Percentiles rank a stretch among this genome's conserved stretches.
Evolutionary conservation across 2,888 invertebrate genomes (phyloP).

Genomic region (Pseudoips prasinana): DNA sequence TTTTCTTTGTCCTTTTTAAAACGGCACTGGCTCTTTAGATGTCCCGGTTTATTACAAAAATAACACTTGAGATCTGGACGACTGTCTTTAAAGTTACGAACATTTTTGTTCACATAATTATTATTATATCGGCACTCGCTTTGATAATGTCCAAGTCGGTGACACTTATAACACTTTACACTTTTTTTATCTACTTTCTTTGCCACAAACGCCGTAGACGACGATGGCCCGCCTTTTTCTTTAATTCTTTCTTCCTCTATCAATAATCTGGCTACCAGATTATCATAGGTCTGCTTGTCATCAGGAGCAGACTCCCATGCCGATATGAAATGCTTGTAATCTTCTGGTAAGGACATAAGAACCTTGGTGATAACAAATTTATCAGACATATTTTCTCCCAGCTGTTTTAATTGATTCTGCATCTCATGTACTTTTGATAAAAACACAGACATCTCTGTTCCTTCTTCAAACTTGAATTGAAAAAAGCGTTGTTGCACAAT

Average conservation of each 20-base stretch:
- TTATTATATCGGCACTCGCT: conserved; percentile 1
- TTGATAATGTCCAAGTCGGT: conserved; percentile 1
- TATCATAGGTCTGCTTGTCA: conserved; percentile 23
- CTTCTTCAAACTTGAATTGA: conserved; percentile 3
- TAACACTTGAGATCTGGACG: conserved; percentile 7
- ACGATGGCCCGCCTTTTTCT: conserved; percentile 5
- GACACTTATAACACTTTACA: conserved; percentile 2
- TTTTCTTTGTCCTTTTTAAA: conserved; percentile 7
- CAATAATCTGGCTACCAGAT: conserved; percentile 27
- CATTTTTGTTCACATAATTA: background rate
- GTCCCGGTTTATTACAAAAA: conserved; percentile 17
- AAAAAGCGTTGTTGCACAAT: background rate
- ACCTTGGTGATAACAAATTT: conserved; percentile 39
- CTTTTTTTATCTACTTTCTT: conserved; percentile 1
- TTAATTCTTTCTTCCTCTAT: conserved; percentile 30
- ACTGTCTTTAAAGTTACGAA: background rate
- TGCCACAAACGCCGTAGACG: background rate
- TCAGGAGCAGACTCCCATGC: conserved; percentile 37
- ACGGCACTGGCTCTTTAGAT: conserved; percentile 14
- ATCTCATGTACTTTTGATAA: conserved; percentile 35
- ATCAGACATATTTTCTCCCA: conserved; percentile 31
- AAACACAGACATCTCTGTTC: conserved; percentile 29
- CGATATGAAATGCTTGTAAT: conserved; percentile 43
- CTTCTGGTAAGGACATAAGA: conserved; percentile 14
- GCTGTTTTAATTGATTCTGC: conserved; percentile 28